Evolutionary conservation across 2,888 invertebrate genomes (phyloP).

Genomic region (Scaptomyza polygonia): DNA sequence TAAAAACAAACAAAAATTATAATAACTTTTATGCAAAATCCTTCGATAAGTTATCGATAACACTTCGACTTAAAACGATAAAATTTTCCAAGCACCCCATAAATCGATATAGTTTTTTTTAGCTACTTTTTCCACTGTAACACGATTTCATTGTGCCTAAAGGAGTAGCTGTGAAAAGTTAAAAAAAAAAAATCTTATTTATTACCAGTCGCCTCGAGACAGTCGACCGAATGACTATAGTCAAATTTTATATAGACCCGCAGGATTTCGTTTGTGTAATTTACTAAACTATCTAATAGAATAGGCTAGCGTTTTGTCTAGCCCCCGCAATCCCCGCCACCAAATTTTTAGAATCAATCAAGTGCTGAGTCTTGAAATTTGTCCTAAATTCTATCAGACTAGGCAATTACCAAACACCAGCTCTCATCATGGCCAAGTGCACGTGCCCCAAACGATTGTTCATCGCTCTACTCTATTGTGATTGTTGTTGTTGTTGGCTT

Average conservation of each 20-base stretch:
- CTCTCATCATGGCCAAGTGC: slow-evolving; percentile 38
- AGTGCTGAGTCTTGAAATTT: slow-evolving; percentile 23
- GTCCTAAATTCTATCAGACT: slow-evolving; percentile 36
- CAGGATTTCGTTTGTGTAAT: slow-evolving; percentile 54
- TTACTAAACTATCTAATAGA: slow-evolving; percentile 71
- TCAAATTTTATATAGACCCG: slow-evolving; percentile 21
- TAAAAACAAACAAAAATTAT: neutral
- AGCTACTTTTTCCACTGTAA: slow-evolving; percentile 29
- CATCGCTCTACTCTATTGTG: neutral
- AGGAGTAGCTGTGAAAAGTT: slow-evolving; percentile 58
- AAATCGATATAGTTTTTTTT: slow-evolving; percentile 17
- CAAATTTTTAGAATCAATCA: slow-evolving; percentile 64
- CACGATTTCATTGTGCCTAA: slow-evolving; percentile 50
- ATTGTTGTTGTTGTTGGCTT: neutral
- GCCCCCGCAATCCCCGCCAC: slow-evolving; percentile 20
- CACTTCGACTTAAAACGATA: slow-evolving; percentile 3
- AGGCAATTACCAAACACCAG: slow-evolving; percentile 62
- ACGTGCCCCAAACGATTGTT: slow-evolving; percentile 44
- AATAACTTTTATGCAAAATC: neutral
- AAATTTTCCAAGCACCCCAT: neutral
- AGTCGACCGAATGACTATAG: slow-evolving; percentile 3
- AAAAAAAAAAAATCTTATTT: slow-evolving; percentile 59
- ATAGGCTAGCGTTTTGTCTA: slow-evolving; percentile 46
- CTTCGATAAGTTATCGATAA: neutral
- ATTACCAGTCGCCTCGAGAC: slow-evolving; percentile 38